phyloP scores from a whole-genome alignment of 2,797 vertebrate species.

The Okamejei kenojei region DNA sequence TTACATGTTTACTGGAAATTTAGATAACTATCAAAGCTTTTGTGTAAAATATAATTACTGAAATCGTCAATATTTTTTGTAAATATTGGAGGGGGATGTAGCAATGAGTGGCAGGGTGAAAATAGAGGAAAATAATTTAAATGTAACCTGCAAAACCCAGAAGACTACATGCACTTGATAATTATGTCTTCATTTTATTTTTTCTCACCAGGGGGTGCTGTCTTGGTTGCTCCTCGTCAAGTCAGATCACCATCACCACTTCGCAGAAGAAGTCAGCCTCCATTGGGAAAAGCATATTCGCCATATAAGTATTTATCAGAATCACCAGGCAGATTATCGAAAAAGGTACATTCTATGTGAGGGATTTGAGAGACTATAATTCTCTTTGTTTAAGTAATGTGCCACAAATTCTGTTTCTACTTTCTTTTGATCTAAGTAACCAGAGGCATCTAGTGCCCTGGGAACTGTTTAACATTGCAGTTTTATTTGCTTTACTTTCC shows the following conservation, averaged over 20 bases:
- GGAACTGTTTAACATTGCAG: not conserved
- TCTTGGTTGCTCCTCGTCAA: slow-evolving; percentile 63
- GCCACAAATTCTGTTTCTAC: not conserved
- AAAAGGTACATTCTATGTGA: slow-evolving; percentile 23
- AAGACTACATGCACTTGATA: not conserved
- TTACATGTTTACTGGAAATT: not conserved
- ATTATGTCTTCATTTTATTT: not conserved
- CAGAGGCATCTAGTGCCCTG: not conserved
- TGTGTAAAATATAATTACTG: not conserved
- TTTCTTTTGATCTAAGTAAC: not conserved
- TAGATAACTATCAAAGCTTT: not conserved
- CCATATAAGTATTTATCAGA: slow-evolving; percentile 47
- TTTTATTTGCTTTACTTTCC: not conserved
- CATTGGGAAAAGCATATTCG: slow-evolving; percentile 46
- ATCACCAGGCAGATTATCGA: not conserved
- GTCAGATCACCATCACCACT: slow-evolving; percentile 48
- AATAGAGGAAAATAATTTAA: not conserved
- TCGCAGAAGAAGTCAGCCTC: slow-evolving; percentile 47
- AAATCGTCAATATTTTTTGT: not conserved
- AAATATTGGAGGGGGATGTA: not conserved
- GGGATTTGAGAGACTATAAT: not conserved
- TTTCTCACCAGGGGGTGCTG: slow-evolving; percentile 57
- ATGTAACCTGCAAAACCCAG: not conserved
- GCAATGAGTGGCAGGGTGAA: too few relatives aligned
- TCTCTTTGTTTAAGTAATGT: not conserved